Percentiles rank a stretch among this genome's conserved stretches.
Evolutionary conservation across 2,113 vertebrate species (phyloP).

Genomic region (Stomatorhinus ivindoensis): DNA sequence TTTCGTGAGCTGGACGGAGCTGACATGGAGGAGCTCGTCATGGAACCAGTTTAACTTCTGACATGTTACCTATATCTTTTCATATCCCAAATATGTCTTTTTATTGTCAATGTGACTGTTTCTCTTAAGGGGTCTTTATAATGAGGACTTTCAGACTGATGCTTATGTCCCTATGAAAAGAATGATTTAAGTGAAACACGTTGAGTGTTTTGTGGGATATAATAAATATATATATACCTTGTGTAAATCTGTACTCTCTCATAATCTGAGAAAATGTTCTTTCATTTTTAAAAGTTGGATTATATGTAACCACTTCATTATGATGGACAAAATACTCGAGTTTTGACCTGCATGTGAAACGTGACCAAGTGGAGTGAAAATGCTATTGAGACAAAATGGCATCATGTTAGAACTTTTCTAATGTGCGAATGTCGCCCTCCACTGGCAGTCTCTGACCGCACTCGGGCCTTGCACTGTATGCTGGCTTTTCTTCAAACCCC

Average conservation of each 20-base stretch:
- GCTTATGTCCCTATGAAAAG: background rate
- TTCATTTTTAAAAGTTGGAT: background rate
- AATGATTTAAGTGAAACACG: background rate
- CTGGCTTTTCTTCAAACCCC: background rate
- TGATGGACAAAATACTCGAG: background rate
- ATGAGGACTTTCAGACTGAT: background rate
- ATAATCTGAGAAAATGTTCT: background rate
- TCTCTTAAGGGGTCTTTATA: background rate
- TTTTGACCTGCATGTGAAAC: background rate
- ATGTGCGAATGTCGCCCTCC: constrained; percentile 16
- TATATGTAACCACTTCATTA: background rate
- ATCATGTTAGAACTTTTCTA: background rate
- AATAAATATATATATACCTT: background rate
- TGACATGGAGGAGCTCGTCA: constrained; percentile 73
- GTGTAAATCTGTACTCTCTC: background rate
- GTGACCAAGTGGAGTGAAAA: background rate
- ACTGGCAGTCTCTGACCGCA: background rate
- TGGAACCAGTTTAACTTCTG: constrained; percentile 65
- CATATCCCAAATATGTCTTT: background rate
- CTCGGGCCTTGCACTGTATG: background rate
- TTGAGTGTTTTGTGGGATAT: background rate
- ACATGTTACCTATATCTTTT: constrained; percentile 10
- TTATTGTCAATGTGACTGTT: constrained; percentile 27
- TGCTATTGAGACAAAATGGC: background rate
- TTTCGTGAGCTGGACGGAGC: constrained; percentile 70